phyloP scores from a whole-genome alignment of 2,113 vertebrate species.

The Pelodiscus sinensis region DNA sequence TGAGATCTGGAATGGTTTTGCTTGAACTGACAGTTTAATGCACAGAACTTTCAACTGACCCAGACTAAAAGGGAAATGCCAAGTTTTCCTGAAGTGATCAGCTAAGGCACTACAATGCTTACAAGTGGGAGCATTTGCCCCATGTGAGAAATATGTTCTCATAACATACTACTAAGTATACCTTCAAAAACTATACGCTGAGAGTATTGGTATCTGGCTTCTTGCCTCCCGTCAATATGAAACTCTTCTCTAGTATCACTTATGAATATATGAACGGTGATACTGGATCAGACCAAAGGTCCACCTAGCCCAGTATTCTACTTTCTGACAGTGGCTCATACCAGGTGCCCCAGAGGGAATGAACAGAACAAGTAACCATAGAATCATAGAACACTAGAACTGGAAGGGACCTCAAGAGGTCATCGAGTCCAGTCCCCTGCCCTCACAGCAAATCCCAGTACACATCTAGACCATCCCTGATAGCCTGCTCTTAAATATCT shows the following conservation, averaged over 20 bases:
- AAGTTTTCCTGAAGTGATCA: background rate
- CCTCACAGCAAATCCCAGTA: too few species aligned
- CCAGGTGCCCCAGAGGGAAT: too few species aligned
- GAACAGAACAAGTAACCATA: too few species aligned
- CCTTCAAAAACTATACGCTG: background rate
- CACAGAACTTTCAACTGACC: slow-evolving; percentile 29
- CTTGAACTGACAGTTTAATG: slow-evolving; percentile 41
- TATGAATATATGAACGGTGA: too few species aligned
- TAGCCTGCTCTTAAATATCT: too few species aligned
- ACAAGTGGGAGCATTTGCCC: background rate
- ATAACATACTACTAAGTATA: background rate
- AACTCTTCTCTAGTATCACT: background rate
- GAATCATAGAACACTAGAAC: too few species aligned
- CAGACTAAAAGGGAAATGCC: slow-evolving; percentile 39
- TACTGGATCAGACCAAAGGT: too few species aligned
- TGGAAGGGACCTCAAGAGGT: too few species aligned
- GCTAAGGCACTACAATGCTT: slow-evolving; percentile 3
- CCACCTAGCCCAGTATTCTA: too few species aligned
- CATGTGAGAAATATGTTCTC: background rate
- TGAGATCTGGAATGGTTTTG: slow-evolving; percentile 32
- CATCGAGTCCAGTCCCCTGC: too few species aligned
- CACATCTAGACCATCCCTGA: too few species aligned
- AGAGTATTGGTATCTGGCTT: background rate
- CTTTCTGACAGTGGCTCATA: too few species aligned
- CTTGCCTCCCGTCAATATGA: background rate